Evolutionary conservation across 2,113 vertebrate species (phyloP), one percentile per base, ranked within the genome.

Genomic region (Microtus oregoni): DNA sequence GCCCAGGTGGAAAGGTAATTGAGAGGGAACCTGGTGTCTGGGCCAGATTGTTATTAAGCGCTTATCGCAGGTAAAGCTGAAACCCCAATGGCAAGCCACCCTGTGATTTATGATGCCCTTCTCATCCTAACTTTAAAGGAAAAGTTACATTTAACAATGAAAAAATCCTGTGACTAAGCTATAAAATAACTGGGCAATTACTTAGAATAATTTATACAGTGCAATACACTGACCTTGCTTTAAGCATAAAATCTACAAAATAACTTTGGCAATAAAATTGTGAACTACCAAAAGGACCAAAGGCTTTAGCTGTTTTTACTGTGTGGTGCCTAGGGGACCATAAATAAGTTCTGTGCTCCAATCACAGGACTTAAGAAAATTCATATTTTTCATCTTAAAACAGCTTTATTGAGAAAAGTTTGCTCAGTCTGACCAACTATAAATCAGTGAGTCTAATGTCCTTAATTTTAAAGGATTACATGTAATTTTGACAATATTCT

Each of bases 1-100:
- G 98, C 98, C 98, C 99, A 98, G 98, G 98, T 99, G 98, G 98
- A 98, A 99, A 99, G 98, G 98, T 98, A 99, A 99, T 98, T 99
- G 98, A 99, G 98, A 99, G 96, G 97, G 97, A 98, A 95, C 97
- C 97, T 97, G 96, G 98, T 98, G 97, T 98, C 98, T 98, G 97
- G 98, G 96, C 98, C 98, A 98, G 98, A 97, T 81, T 99, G 98
- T 98, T 98, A 99, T 99, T 99, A 99, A 98, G 98, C 98, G 98
- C 98, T 98, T 98, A 98, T 98, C 98, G 98, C 98, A 99, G 98
- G 98, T 98, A 98, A 98, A 98, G 94, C 98, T 98, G 94, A 98
- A 98, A 98, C 98, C 98, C 98, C 98, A 98, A 98, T 97, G 98
- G 98, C 97, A 98, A 97, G 93, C 97, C 96, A 97, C 96, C 94